Base-by-base conservation (phyloP, 2,113 vertebrate genomes). In the Phalacrocorax aristotelis region DNA sequence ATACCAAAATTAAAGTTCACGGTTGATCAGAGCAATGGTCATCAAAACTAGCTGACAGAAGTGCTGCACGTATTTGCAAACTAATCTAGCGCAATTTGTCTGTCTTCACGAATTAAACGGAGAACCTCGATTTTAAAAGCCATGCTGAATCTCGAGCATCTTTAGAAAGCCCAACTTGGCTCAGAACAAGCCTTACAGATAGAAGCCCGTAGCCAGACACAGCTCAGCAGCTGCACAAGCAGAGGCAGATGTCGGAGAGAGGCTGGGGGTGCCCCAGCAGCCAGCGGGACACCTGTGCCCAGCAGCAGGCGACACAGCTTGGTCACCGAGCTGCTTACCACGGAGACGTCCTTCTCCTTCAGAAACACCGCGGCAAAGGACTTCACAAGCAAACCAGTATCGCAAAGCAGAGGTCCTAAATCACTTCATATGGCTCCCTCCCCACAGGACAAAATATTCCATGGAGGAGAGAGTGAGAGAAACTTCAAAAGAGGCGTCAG, bases 41-140 rank as follows among this genome's bases (percentile, higher is more conserved):
- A 65, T 4, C 52, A 49, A 38, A 69, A 77, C 14, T 4, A 44
- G 26, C 5, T 10, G 3, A 25, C 7, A 52, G 26, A 64, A 90
- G 30, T 3, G 34, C 44, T 36, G 25, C 1, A 3, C 44, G 7
- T 22, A 26, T 26, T 26, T 27, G 30, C 34, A 32, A 69, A 2
- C n/a, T 9, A 12, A 34, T 23, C n/a, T 19, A 14, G 12, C 0
- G 0, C 19, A 19, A 6, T 27, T 25, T 16, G 6, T 16, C 30
- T 16, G 0, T 15, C 14, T 38, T 58, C 48, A 29, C 1, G 6
- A 66, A 48, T n/a, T 52, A 61, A 30, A 87, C 1, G 25, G 91
- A 84, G 55, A 65, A 52, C 10, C 2, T 0, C 2, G 9, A 55
- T 48, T 79, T 76, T 42, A 18, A 55, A 84, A 75, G 27, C 25